Evolutionary conservation across 2,797 vertebrate genomes (phyloP).

Genomic region (Acridotheres tristis): DNA sequence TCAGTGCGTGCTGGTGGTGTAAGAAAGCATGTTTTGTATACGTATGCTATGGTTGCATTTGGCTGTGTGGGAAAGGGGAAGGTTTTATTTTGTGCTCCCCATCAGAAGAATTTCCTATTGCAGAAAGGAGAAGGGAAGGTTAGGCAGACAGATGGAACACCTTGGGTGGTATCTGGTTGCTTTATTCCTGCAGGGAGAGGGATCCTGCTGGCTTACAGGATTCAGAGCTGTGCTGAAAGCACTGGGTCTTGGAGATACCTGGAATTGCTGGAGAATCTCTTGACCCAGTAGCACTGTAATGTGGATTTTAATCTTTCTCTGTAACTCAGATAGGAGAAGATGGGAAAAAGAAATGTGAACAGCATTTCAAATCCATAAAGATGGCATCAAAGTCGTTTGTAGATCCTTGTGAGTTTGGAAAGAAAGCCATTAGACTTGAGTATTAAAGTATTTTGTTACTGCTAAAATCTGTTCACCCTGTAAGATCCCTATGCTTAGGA

Average conservation of each 20-base stretch:
- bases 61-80: background rate
- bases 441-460: background rate
- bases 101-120: background rate
- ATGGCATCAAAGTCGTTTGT: background rate
- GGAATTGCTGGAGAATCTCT: background rate
- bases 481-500: background rate
- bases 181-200: background rate
- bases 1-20: background rate
- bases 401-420: background rate
- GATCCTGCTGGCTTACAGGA: background rate
- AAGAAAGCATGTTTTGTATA: background rate
- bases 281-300: background rate
- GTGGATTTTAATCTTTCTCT: background rate
- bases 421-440: background rate
- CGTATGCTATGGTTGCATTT: rapidly evolving
- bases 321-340: background rate
- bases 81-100: background rate
- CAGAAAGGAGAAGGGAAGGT: background rate
- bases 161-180: background rate
- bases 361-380: background rate
- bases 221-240: background rate
- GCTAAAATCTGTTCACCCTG: background rate
- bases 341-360: background rate
- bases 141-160: background rate
- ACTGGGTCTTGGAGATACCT: background rate